Percentiles rank a stretch among this genome's conserved stretches.
phyloP scores from a whole-genome alignment of 2,888 invertebrate genomes.

The Cephalotes varians region DNA sequence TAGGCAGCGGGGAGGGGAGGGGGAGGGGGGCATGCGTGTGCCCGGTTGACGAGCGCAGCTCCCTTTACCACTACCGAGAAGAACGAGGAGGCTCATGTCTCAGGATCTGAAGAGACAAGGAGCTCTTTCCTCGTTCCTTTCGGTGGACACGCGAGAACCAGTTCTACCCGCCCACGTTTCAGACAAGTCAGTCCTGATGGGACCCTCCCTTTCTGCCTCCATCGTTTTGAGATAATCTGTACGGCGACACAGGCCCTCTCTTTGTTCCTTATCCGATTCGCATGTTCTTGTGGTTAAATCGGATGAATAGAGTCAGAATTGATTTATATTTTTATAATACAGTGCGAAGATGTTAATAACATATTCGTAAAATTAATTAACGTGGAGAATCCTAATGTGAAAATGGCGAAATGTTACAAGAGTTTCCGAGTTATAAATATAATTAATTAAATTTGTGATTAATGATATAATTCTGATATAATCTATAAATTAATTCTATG shows the following conservation, averaged over 20 bases:
- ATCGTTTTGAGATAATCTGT: conserved; percentile 37
- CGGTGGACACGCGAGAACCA: conserved; percentile 65
- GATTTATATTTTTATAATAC: neutral
- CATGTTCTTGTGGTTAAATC: conserved; percentile 10
- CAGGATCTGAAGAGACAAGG: conserved; percentile 21
- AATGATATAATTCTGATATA: neutral
- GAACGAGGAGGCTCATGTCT: neutral
- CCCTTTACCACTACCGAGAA: neutral
- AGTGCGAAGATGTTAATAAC: neutral
- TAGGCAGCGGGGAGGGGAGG: neutral
- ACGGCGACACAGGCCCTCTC: conserved; percentile 25
- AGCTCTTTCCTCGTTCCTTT: conserved; percentile 34
- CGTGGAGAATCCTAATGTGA: neutral
- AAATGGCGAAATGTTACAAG: neutral
- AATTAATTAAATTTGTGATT: neutral
- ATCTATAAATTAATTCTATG: neutral
- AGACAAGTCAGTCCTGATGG: conserved; percentile 63
- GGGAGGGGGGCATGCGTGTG: neutral
- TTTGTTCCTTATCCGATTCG: conserved; percentile 28
- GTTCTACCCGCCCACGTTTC: conserved; percentile 71
- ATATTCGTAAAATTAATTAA: neutral
- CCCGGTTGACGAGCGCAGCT: neutral
- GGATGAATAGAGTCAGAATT: conserved; percentile 10
- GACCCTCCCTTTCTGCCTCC: conserved; percentile 24
- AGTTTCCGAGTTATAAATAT: neutral